A percentile compares a stretch with the other conserved stretches of the same genome.
phyloP scores from a whole-genome alignment of 2,113 vertebrate genomes.

The Chauna torquata region DNA sequence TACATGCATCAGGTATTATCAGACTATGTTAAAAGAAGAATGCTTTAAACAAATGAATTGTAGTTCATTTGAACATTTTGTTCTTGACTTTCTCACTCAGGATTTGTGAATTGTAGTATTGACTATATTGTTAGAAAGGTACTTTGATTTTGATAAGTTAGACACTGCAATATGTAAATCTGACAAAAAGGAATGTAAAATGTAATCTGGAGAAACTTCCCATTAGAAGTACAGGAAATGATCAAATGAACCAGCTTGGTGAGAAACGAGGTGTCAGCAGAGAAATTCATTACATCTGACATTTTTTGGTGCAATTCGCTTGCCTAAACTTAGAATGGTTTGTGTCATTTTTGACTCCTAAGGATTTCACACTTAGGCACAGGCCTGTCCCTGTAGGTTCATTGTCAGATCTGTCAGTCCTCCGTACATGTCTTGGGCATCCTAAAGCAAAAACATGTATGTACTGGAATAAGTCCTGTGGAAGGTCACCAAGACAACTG shows the following conservation, averaged over 20 bases:
- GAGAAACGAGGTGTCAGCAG: background rate
- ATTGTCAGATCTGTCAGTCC: background rate
- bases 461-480: background rate
- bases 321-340: background rate
- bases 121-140: background rate
- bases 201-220: background rate
- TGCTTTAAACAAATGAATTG: background rate
- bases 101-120: background rate
- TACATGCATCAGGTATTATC: background rate
- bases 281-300: background rate
- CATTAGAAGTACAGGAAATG: background rate
- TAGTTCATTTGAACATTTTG: background rate
- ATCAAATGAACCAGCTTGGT: background rate
- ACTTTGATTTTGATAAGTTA: background rate
- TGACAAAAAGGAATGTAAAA: background rate
- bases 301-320: background rate
- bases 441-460: background rate
- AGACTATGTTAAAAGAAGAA: background rate
- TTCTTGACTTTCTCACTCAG: background rate
- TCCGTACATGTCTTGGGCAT: accelerated
- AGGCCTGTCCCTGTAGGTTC: background rate
- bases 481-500: background rate
- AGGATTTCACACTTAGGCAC: background rate
- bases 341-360: background rate
- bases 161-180: background rate